Evolutionary conservation across 2,797 vertebrate species (phyloP).

Genomic region (Sebastiscus albofasciatus): DNA sequence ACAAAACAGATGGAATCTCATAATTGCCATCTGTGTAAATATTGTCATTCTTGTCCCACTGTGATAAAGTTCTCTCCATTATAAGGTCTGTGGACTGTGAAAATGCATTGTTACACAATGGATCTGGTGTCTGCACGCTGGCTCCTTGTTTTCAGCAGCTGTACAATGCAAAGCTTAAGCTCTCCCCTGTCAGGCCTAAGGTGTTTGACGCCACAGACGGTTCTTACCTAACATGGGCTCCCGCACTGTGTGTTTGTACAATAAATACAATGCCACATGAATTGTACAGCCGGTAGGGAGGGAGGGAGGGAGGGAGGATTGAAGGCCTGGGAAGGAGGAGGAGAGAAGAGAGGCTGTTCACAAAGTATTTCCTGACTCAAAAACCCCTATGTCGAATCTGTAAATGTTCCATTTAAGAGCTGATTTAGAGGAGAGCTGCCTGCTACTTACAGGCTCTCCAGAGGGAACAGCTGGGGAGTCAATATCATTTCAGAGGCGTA

Average conservation of each 20-base stretch:
- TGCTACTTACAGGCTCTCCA: constrained; percentile 26
- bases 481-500: constrained; percentile 37
- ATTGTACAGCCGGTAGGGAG: constrained; percentile 52
- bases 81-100: constrained; percentile 28
- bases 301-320: constrained; percentile 5
- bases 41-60: constrained; percentile 1
- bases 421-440: constrained; percentile 35
- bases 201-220: constrained; percentile 66
- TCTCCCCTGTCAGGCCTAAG: constrained; percentile 56
- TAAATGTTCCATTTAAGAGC: constrained; percentile 13
- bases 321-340: neutral
- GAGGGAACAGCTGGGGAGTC: constrained; percentile 35
- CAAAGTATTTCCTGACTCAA: constrained; percentile 27
- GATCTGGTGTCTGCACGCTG: constrained; percentile 7
- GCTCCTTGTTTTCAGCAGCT: constrained; percentile 61
- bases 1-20: constrained; percentile 18
- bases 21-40: constrained; percentile 39
- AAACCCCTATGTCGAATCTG: constrained; percentile 20
- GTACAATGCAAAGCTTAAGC: constrained; percentile 52
- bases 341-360: constrained; percentile 16
- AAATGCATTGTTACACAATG: constrained; percentile 37
- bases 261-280: constrained; percentile 70
- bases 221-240: constrained; percentile 80
- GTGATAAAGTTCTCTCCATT: constrained; percentile 23
- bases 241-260: constrained; percentile 70